These are phyloP conservation scores for Ptiloglossa arizonensis DNA, from an alignment of 1,140 invertebrate genomes.

Conservation along the genomic window DNA sequence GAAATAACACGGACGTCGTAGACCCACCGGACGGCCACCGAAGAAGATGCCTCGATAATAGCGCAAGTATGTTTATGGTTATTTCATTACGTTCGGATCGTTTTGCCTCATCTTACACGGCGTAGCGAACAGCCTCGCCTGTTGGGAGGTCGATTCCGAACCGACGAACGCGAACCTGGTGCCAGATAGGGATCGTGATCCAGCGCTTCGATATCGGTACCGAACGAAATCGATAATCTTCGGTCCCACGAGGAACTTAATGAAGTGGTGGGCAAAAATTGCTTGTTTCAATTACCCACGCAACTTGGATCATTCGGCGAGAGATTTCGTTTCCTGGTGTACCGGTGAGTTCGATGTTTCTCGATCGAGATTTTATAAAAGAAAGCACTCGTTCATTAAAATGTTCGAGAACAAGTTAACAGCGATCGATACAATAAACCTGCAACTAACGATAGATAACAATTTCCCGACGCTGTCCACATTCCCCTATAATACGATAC, in stretches of 20 bases:
- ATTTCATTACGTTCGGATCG: conserved; percentile 65
- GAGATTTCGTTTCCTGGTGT: background rate
- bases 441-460: too few relatives aligned
- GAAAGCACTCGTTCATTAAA: too few relatives aligned
- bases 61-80: conserved; percentile 63
- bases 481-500: too few relatives aligned
- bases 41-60: conserved; percentile 66
- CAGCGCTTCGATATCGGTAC: conserved; percentile 60
- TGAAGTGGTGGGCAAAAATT: conserved; percentile 60
- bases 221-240: conserved; percentile 76
- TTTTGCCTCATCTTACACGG: conserved; percentile 48
- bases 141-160: conserved; percentile 70
- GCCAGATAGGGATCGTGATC: conserved; percentile 68
- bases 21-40: conserved; percentile 7
- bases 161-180: conserved; percentile 22
- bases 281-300: conserved; percentile 59
- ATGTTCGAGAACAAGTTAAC: too few relatives aligned
- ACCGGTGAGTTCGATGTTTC: background rate
- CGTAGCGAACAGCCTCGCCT: conserved; percentile 50
- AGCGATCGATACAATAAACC: too few relatives aligned
- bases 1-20: background rate
- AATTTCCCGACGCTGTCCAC: too few relatives aligned
- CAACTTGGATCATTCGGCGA: conserved; percentile 1
- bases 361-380: background rate
- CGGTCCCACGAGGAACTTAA: conserved; percentile 66